Evolutionary conservation across 2,113 vertebrate genomes (phyloP).

Genomic region (Odocoileus hemionus): DNA sequence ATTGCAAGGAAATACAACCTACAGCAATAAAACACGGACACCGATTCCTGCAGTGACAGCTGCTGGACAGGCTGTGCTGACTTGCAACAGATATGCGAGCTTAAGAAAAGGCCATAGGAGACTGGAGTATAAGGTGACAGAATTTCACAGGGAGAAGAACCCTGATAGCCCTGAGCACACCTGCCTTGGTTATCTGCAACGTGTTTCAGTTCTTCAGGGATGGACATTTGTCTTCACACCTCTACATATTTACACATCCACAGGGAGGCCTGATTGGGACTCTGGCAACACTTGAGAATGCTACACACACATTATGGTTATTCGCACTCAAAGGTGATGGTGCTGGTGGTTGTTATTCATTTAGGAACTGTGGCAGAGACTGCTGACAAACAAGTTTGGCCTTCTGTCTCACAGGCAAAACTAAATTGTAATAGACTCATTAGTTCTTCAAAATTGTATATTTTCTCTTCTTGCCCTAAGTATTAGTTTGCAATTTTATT

Average conservation of each 20-base stretch:
- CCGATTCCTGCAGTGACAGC: not conserved
- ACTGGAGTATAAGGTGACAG: not conserved
- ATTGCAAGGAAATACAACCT: not conserved
- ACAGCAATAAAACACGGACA: not conserved
- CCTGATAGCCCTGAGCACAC: no score
- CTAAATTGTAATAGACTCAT: not conserved
- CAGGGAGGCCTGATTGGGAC: not conserved
- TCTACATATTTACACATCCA: not conserved
- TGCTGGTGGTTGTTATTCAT: not conserved
- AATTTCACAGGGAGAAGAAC: not conserved
- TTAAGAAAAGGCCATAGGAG: not conserved
- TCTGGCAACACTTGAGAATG: not conserved
- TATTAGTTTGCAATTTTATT: not conserved
- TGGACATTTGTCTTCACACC: not conserved
- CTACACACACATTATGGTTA: accelerated
- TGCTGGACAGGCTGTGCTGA: not conserved
- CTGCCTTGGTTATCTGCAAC: not conserved
- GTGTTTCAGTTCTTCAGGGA: not conserved
- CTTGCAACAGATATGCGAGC: not conserved
- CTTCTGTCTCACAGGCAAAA: not conserved
- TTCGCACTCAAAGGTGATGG: not conserved
- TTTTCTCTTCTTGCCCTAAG: not conserved
- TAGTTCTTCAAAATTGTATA: not conserved
- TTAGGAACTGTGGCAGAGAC: not conserved
- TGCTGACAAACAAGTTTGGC: not conserved